These are phyloP conservation scores for Zaprionus bogoriensis DNA, from an alignment of 2,888 invertebrate species.

Conservation along the genomic window DNA sequence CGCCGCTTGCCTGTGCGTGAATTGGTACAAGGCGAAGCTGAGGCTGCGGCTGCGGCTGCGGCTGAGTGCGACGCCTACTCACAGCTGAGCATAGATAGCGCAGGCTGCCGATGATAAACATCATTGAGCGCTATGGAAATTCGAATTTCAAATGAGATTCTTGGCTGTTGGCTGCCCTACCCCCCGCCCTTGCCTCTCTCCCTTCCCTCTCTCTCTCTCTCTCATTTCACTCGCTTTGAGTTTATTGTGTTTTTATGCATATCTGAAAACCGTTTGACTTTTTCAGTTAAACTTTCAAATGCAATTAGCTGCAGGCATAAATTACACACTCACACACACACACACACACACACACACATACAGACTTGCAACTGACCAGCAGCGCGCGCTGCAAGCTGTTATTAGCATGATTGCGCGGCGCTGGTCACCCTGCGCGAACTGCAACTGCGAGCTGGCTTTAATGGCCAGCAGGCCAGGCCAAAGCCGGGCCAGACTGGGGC, in stretches of 20 bases:
- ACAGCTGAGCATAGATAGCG: conserved; percentile 35
- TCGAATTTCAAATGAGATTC: conserved; percentile 73
- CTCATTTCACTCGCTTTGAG: conserved; percentile 45
- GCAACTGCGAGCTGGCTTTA: conserved; percentile 30
- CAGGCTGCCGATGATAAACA: conserved; percentile 57
- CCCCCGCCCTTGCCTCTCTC: no score
- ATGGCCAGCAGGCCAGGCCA: conserved; percentile 38
- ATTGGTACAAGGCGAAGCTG: conserved; percentile 73
- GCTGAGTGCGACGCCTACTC: conserved; percentile 73
- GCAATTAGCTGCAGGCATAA: conserved; percentile 72
- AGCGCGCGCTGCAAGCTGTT: conserved; percentile 57
- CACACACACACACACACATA: conserved; percentile 48
- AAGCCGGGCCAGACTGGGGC: conserved; percentile 7
- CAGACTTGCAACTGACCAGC: conserved; percentile 58
- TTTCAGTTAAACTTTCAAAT: conserved; percentile 77
- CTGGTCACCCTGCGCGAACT: conserved; percentile 56
- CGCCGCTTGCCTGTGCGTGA: conserved; percentile 61
- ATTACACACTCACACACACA: conserved; percentile 68
- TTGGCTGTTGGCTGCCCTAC: no score
- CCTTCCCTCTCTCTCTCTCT: conserved; percentile 15
- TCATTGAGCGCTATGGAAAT: conserved; percentile 77
- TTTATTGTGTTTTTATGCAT: conserved; percentile 65
- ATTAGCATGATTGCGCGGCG: conserved; percentile 72
- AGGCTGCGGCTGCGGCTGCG: conserved; percentile 31
- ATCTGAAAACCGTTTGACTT: conserved; percentile 76